Percentiles rank a stretch among this genome's conserved stretches.
phyloP scores from a whole-genome alignment of 2,888 invertebrate species.

The Troides oblongomaculatus region DNA sequence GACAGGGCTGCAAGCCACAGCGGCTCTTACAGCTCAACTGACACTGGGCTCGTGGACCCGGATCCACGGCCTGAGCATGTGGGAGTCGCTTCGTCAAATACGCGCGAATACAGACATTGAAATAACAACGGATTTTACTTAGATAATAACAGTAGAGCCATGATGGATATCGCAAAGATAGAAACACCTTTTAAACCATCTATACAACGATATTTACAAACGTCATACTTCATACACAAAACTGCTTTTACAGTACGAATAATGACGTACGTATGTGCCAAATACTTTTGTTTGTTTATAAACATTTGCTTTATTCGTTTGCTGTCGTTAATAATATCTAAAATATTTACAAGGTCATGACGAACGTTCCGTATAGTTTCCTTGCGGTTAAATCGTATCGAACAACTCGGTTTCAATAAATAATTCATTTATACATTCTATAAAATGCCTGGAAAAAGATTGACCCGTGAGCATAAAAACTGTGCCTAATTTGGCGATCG shows the following conservation, averaged over 20 bases:
- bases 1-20: too few species aligned
- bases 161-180: too few species aligned
- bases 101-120: background rate
- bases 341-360: conserved; percentile 8
- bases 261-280: conserved; percentile 2
- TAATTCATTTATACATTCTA: conserved; percentile 4
- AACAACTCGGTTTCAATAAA: conserved; percentile 6
- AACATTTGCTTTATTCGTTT: conserved; percentile 11
- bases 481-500: conserved; percentile 7
- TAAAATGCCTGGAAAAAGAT: conserved; percentile 10
- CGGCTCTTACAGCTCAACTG: too few species aligned
- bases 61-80: background rate
- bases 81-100: conserved; percentile 29
- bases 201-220: too few species aligned
- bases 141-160: too few species aligned
- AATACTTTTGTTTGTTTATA: conserved; percentile 12
- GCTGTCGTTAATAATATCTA: conserved; percentile 9
- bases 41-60: too few species aligned
- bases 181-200: too few species aligned
- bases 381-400: background rate
- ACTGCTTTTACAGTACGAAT: background rate
- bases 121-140: too few species aligned
- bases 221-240: too few species aligned
- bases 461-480: conserved; percentile 17
- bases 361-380: conserved; percentile 1